Conservation (phyloP, 1,140 invertebrate species). For the Ridgeia piscesae region DNA sequence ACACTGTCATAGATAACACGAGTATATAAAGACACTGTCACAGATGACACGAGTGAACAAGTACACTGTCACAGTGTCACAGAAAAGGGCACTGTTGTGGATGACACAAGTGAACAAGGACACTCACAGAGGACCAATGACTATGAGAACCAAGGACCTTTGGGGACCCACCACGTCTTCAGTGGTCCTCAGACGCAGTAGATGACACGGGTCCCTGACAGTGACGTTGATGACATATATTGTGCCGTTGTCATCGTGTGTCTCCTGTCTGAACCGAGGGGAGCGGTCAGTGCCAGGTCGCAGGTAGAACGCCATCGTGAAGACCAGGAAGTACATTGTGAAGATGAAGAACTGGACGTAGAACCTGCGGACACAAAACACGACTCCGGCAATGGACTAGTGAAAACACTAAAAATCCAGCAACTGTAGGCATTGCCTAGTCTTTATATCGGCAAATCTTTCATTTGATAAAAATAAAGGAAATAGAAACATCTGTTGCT, state of each 20-base stretch:
- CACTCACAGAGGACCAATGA: no score
- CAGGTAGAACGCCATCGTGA: slow-evolving; percentile 81
- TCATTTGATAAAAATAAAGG: no score
- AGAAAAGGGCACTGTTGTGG: no score
- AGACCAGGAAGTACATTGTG: slow-evolving; percentile 83
- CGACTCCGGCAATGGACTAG: neutral
- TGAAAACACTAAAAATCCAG: neutral
- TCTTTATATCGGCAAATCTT: no score
- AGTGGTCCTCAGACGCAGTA: slow-evolving; percentile 35
- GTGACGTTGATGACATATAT: slow-evolving; percentile 36
- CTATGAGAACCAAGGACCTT: neutral
- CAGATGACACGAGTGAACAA: no score
- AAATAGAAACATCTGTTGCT: no score
- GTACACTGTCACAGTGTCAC: no score
- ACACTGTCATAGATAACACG: no score
- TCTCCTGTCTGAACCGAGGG: slow-evolving; percentile 55
- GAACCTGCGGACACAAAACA: slow-evolving; percentile 67
- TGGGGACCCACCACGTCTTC: slow-evolving; percentile 14
- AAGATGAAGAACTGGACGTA: slow-evolving; percentile 90
- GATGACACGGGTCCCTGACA: slow-evolving; percentile 50
- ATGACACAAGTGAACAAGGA: no score
- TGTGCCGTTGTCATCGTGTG: slow-evolving; percentile 31
- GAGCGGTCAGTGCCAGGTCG: slow-evolving; percentile 68
- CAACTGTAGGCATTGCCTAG: neutral
- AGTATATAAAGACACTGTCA: no score